Conservation (phyloP, 2,888 invertebrate genomes). For the Caenorhabditis wallacei region DNA sequence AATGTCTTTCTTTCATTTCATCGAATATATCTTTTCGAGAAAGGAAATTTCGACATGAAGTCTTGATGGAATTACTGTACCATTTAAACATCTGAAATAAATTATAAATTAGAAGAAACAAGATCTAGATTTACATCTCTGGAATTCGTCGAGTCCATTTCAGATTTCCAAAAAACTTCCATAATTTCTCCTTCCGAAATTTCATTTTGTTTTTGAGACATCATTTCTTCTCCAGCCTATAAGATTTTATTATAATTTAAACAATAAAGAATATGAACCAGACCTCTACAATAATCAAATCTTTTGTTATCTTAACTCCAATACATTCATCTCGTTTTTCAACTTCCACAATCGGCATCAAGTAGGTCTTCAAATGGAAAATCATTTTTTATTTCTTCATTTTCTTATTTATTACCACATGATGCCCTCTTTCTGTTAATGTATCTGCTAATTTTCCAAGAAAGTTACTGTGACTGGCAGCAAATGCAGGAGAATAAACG, state of each 20-base stretch:
- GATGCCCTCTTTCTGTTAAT: constrained; percentile 63
- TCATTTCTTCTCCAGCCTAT: constrained; percentile 30
- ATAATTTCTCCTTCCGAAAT: constrained; percentile 26
- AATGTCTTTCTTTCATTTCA: constrained; percentile 30
- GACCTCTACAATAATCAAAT: constrained; percentile 46
- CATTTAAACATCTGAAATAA: constrained; percentile 32
- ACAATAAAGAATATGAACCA: not conserved
- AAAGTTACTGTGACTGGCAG: constrained; percentile 67
- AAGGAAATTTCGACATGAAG: constrained; percentile 34
- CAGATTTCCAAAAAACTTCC: constrained; percentile 35
- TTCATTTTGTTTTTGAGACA: not conserved
- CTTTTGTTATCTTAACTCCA: constrained; percentile 45
- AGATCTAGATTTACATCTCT: constrained; percentile 30
- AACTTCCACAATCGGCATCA: constrained; percentile 41
- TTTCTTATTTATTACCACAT: constrained; percentile 61
- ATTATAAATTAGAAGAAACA: not conserved
- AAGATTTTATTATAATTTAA: not conserved
- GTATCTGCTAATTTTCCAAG: constrained; percentile 67
- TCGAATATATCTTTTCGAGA: constrained; percentile 16
- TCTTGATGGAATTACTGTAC: constrained; percentile 9
- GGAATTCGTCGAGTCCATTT: constrained; percentile 53
- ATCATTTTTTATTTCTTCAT: not conserved
- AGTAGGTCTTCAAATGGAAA: constrained; percentile 47
- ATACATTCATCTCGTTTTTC: constrained; percentile 27
- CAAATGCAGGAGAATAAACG: constrained; percentile 66